Conservation (phyloP, 2,113 vertebrate species). For the Coryphaenoides rupestris region DNA sequence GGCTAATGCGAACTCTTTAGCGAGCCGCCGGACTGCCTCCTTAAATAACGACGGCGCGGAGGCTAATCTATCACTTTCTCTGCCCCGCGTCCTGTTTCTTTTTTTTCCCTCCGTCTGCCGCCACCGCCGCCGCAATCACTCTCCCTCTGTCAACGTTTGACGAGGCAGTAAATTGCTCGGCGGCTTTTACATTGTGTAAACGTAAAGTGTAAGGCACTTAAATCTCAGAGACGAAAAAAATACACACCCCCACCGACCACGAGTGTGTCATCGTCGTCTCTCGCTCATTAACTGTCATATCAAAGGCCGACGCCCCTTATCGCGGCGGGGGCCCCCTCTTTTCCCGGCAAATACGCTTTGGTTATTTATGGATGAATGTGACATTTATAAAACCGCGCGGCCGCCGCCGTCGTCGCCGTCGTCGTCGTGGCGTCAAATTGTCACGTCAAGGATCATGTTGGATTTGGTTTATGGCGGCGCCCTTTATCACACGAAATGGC, state of each 20-base stretch:
- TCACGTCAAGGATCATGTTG: too few species aligned
- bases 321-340: background rate
- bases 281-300: background rate
- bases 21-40: slow-evolving; percentile 1
- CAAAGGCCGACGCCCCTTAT: background rate
- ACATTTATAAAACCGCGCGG: too few species aligned
- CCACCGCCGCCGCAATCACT: slow-evolving; percentile 4
- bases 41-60: slow-evolving; percentile 17
- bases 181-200: slow-evolving; percentile 1
- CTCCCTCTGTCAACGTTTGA: slow-evolving; percentile 10
- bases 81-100: slow-evolving; percentile 2
- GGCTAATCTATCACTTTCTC: slow-evolving; percentile 7
- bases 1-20: slow-evolving; percentile 40
- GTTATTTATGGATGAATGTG: background rate
- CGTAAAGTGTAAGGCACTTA: slow-evolving; percentile 1
- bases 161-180: slow-evolving; percentile 11
- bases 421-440: too few species aligned
- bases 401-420: too few species aligned
- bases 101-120: too few species aligned
- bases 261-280: background rate
- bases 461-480: too few species aligned
- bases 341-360: too few species aligned
- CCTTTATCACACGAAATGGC: too few species aligned
- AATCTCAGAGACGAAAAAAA: background rate
- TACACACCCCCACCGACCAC: background rate